Evolutionary conservation across 2,113 vertebrate species (phyloP).

Genomic region (Tragelaphus buxtoni): DNA sequence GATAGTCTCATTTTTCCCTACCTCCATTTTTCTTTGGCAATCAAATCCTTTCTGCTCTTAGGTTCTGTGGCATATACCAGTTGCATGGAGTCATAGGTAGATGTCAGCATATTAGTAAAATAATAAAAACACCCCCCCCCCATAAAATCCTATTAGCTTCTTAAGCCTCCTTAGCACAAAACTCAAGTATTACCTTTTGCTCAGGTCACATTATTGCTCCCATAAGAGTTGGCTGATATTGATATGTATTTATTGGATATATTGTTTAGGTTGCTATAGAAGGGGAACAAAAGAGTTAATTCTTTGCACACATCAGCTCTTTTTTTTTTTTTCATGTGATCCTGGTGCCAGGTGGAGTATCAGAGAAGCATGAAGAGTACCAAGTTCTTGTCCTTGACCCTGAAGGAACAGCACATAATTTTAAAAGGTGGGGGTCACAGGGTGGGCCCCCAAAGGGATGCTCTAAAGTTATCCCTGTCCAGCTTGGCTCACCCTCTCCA

Average conservation of each 20-base stretch:
- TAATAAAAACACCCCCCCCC: not conserved
- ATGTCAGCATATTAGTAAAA: not conserved
- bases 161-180: not conserved
- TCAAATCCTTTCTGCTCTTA: not conserved
- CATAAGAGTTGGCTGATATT: not conserved
- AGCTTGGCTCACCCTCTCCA: not conserved
- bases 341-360: not conserved
- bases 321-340: not conserved
- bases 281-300: not conserved
- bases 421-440: not conserved
- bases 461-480: conserved; percentile 48
- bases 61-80: not conserved
- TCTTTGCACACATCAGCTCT: not conserved
- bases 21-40: not conserved
- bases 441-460: conserved; percentile 17
- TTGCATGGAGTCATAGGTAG: not conserved
- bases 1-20: not conserved
- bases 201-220: not conserved
- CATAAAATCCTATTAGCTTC: not conserved
- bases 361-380: not conserved
- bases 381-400: not conserved
- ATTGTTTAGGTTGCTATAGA: not conserved
- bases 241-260: not conserved
- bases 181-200: not conserved
- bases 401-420: not conserved